phyloP scores from a whole-genome alignment of 92 coral and sea anemone species.

The Blastomussa wellsi region DNA sequence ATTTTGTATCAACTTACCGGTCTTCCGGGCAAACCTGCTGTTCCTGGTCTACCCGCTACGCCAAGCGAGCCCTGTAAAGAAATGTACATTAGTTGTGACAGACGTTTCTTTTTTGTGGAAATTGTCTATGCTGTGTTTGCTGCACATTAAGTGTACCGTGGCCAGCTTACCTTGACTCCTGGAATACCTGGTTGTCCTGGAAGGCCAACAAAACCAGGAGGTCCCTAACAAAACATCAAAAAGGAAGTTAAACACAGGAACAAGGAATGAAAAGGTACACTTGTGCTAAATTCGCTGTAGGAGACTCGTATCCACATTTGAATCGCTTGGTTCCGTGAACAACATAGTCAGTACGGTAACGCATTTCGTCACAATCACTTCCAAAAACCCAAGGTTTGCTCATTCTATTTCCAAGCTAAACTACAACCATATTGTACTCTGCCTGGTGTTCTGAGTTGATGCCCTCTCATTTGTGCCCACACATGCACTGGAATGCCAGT shows the following conservation, averaged over 20 bases:
- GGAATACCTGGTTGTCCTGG: conserved; percentile 66
- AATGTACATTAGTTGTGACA: not conserved
- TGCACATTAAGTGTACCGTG: not conserved
- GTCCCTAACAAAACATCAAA: conserved; percentile 43
- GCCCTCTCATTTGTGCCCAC: not conserved
- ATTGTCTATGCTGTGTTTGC: not conserved
- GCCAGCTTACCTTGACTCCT: conserved; percentile 59
- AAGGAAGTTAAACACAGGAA: not conserved
- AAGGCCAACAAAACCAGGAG: conserved; percentile 52
- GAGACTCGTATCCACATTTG: too few species aligned
- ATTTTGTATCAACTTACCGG: conserved; percentile 41
- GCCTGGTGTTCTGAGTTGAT: not conserved
- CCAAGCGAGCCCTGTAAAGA: conserved; percentile 59
- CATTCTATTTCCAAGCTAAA: too few species aligned
- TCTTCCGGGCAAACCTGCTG: conserved; percentile 67
- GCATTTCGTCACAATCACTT: too few species aligned
- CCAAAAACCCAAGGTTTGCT: too few species aligned
- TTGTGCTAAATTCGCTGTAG: too few species aligned
- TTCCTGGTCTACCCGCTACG: conserved; percentile 51
- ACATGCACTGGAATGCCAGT: not conserved
- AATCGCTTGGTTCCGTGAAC: too few species aligned
- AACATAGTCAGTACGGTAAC: too few species aligned
- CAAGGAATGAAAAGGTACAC: not conserved
- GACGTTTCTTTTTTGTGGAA: not conserved
- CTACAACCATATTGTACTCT: too few species aligned